A percentile compares a stretch with the other conserved stretches of the same genome.
phyloP scores from a whole-genome alignment of 2,888 invertebrate genomes.

The Zhuqinia jingwanae region DNA sequence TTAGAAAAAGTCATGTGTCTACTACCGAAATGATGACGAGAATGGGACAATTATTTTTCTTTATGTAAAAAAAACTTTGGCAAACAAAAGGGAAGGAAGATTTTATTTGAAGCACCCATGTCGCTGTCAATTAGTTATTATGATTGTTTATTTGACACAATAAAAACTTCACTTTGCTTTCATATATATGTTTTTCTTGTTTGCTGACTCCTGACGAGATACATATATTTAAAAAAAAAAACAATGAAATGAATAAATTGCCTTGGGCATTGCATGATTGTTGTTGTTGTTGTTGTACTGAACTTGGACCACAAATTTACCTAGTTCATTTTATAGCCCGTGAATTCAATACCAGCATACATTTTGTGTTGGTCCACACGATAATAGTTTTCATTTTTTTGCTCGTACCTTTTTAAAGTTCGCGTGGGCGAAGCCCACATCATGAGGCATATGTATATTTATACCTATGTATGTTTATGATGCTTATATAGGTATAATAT shows the following conservation, averaged over 20 bases:
- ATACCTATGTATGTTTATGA: neutral
- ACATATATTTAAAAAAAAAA: no score
- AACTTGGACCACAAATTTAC: neutral
- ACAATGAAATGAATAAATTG: neutral
- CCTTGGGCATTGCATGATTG: slow-evolving; percentile 8
- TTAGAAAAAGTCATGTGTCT: neutral
- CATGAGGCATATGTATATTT: neutral
- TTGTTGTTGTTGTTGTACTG: neutral
- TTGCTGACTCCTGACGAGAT: no score
- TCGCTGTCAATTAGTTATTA: slow-evolving; percentile 1
- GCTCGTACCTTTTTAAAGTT: neutral
- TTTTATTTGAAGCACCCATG: neutral
- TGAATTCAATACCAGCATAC: neutral
- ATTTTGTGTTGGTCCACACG: no score
- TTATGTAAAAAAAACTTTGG: neutral
- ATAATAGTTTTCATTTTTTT: neutral
- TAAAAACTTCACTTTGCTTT: no score
- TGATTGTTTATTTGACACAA: neutral
- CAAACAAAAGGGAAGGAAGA: neutral
- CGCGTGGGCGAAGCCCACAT: slow-evolving; percentile 33
- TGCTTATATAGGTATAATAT: no score
- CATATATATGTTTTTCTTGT: no score
- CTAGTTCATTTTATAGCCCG: neutral
- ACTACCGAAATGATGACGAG: neutral
- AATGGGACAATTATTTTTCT: neutral